phyloP scores from a whole-genome alignment of 2,888 invertebrate genomes.

The Nephrotoma appendiculata region DNA sequence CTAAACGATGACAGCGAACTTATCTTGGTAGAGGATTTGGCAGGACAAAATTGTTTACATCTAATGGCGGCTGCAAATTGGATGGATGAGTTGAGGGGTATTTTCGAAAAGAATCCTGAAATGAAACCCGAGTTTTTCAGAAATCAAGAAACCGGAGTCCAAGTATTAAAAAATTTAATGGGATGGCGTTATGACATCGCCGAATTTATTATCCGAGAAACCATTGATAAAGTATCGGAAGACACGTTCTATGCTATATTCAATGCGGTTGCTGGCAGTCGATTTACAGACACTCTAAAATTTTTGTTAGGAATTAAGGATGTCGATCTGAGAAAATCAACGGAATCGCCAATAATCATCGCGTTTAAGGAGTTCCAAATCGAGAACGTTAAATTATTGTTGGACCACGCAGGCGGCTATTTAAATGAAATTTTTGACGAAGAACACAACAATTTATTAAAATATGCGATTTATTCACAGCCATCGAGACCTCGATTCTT shows the following conservation, averaged over 20 bases:
- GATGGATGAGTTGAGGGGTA: background rate
- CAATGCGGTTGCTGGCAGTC: background rate
- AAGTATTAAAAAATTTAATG: background rate
- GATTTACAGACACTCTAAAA: background rate
- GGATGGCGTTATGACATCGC: background rate
- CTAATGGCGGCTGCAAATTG: background rate
- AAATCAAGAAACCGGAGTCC: background rate
- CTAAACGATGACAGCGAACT: background rate
- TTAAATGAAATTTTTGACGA: background rate
- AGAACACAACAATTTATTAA: background rate
- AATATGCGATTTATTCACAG: background rate
- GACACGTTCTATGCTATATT: background rate
- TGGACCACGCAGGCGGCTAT: background rate
- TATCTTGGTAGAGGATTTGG: background rate
- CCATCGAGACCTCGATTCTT: background rate
- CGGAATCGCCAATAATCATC: background rate
- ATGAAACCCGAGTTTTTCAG: background rate
- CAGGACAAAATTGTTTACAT: background rate
- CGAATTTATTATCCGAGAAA: background rate
- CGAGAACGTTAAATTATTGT: background rate
- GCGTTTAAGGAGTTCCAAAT: background rate
- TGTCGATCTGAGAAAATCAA: background rate
- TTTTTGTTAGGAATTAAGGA: background rate
- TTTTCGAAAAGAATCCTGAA: background rate
- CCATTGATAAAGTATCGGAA: background rate